phyloP scores from a whole-genome alignment of 2,113 vertebrate genomes.

The Bujurquina vittata region DNA sequence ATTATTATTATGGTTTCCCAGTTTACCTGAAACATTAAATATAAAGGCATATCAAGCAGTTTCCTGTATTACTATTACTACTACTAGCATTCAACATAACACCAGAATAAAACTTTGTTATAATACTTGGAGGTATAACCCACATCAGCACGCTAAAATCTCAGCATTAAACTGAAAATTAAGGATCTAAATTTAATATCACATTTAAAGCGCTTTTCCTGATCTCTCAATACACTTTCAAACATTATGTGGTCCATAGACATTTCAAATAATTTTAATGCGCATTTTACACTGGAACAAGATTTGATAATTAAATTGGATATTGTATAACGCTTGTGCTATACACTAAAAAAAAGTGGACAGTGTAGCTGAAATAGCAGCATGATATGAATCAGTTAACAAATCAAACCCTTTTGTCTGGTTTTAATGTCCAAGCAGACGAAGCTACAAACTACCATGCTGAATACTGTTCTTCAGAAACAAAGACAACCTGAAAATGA shows the following conservation, averaged over 20 bases:
- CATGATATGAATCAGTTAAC: neutral
- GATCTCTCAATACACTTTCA: neutral
- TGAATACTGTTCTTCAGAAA: neutral
- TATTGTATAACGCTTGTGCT: neutral
- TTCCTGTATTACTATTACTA: fast-evolving
- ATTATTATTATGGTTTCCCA: neutral
- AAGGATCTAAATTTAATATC: neutral
- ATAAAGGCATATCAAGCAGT: neutral
- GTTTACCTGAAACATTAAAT: neutral
- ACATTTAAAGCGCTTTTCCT: neutral
- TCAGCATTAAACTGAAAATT: neutral
- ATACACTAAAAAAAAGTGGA: neutral
- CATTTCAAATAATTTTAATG: neutral
- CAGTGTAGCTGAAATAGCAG: neutral
- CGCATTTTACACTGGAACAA: neutral
- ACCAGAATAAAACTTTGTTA: neutral
- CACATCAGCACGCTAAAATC: neutral
- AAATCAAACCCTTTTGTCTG: neutral
- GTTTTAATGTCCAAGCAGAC: neutral
- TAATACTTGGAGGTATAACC: too few species aligned
- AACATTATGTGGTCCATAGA: neutral
- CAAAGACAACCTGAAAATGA: neutral
- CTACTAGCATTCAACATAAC: neutral
- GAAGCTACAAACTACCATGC: neutral
- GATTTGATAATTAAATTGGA: neutral